phyloP scores from a whole-genome alignment of 2,888 invertebrate genomes.

The Protodeltote pygarga region DNA sequence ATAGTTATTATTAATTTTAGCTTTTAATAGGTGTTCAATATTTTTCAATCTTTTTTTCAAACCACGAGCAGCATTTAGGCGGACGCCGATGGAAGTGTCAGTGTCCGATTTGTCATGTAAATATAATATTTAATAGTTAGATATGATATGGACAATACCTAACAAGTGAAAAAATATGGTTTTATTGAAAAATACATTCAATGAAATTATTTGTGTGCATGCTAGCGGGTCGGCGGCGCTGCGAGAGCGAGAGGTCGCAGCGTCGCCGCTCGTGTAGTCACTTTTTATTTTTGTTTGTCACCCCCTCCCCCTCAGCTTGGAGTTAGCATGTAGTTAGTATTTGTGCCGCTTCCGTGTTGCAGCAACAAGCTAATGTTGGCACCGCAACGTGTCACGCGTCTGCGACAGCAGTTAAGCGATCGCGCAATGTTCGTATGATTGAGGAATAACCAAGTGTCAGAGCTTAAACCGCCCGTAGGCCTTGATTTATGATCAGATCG shows the following conservation, averaged over 20 bases:
- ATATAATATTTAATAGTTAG: slow-evolving; percentile 83
- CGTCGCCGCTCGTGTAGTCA: slow-evolving; percentile 57
- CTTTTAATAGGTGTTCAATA: slow-evolving; percentile 85
- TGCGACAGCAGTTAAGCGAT: too few species aligned
- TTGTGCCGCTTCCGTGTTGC: slow-evolving; percentile 44
- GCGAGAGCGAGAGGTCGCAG: slow-evolving; percentile 41
- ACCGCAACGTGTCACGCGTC: neutral
- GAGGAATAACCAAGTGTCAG: too few species aligned
- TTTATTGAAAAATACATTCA: slow-evolving; percentile 84
- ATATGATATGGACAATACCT: slow-evolving; percentile 86
- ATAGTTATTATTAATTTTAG: slow-evolving; percentile 83
- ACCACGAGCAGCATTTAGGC: slow-evolving; percentile 74
- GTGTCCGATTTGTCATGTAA: slow-evolving; percentile 69
- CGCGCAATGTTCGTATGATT: too few species aligned
- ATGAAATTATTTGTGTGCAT: slow-evolving; percentile 80
- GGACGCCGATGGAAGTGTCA: slow-evolving; percentile 53
- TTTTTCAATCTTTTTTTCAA: slow-evolving; percentile 71
- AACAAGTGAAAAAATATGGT: slow-evolving; percentile 84
- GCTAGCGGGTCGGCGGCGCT: slow-evolving; percentile 58
- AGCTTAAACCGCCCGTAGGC: too few species aligned
- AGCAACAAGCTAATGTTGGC: neutral
- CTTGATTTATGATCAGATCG: too few species aligned
- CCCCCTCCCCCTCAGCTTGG: slow-evolving; percentile 63
- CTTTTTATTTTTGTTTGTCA: slow-evolving; percentile 69
- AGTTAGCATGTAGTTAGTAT: slow-evolving; percentile 61